Evolutionary conservation across 1,140 invertebrate species (phyloP), one percentile per base, ranked within the genome.

Genomic region (Latrodectus geometricus): DNA sequence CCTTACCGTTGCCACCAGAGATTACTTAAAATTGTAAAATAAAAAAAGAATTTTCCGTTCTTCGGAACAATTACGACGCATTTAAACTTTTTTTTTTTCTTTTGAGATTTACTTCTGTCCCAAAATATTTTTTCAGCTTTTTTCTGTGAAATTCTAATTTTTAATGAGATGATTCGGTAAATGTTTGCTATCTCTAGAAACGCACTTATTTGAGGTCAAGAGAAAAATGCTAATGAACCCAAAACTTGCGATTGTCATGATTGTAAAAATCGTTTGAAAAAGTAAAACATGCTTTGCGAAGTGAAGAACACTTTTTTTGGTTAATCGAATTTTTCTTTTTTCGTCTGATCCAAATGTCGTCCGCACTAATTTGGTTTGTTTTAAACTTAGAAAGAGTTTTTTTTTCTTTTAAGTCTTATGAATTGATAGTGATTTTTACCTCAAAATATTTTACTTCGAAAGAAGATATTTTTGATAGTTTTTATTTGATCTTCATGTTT

Each of bases 151-250:
- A 35, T 52, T 35, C 72, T 75, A 35, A 68, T 75, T 84, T 84
- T 84, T 84, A 84, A 75, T 72, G 75, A 84, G 81, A 84, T 84
- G 81, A 74, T 84, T 84, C 73, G 52, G 23, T 75, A 84, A 84
- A 84, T 84, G 81, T 75, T 84, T 84, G 81, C 81, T 84, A 74
- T 84, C 81, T 52, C 61, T 65, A 23, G 78, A 66, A 66, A 75
- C 68, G 73, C 48, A 65, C 72, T 66, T 75, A 84, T 84, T 75
- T 74, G 81, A 84, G 81, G 81, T 76, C 56, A 84, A 8, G 14
- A 68, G n/a, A 84, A 84, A 84, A 84, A 84, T 70, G 81, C 68
- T 84, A 84, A 84, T 84, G 81, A 84, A 84, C 65, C 50, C 69
- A 49, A 82, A 82, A 72, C 81, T 84, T 56, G 81, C 75, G 75